Evolutionary conservation across 2,113 vertebrate species (phyloP), one percentile per base, ranked within the genome.

Genomic region (Xiphophorus maculatus): DNA sequence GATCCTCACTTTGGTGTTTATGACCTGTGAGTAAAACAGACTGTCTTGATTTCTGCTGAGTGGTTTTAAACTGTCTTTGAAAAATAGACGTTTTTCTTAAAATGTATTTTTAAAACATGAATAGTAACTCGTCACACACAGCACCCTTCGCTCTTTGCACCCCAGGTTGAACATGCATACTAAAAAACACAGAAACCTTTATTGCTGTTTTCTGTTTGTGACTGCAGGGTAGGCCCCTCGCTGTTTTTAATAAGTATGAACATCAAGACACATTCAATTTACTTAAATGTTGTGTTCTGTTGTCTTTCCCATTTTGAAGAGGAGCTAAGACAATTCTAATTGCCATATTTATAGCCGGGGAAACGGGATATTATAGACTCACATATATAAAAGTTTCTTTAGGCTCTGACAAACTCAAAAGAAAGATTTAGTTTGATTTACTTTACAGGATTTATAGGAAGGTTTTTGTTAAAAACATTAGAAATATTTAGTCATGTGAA

Each of bases 21-120:
- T 95, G 83, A 91, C 94, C 84, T 8, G 94, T 95, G 76, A 94
- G 94, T 92, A 58, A 63, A 70, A 71, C 14, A 13, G 12, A 42
- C 15, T 42, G 15, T 42, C 14, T 42, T 42, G 12, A 15, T 5
- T 40, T 17, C 9, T 40, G 4, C 14, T 40, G 13, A 32, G 25
- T 17, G 19, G 6, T 4, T 40, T 28, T 25, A 65, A 25, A n/a
- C 22, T 63, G 61, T 25, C 32, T 3, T 25, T 25, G 19, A 35
- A 35, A 65, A 22, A 29, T 4, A 61, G 0, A 63, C 2, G 1
- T 19, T 37, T 37, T 37, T 37, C 10, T 37, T 12, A 37, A 35
- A 48, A 48, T 48, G 44, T n/a, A n/a, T 58, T 58, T 58, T 58
- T 58, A 10, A 9, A 25, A 11, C 22, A n/a, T 58, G 51, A 58